Evolutionary conservation across 2,797 vertebrate species (phyloP), one percentile per base, ranked within the genome.

Genomic region (Megalops cyprinoides): DNA sequence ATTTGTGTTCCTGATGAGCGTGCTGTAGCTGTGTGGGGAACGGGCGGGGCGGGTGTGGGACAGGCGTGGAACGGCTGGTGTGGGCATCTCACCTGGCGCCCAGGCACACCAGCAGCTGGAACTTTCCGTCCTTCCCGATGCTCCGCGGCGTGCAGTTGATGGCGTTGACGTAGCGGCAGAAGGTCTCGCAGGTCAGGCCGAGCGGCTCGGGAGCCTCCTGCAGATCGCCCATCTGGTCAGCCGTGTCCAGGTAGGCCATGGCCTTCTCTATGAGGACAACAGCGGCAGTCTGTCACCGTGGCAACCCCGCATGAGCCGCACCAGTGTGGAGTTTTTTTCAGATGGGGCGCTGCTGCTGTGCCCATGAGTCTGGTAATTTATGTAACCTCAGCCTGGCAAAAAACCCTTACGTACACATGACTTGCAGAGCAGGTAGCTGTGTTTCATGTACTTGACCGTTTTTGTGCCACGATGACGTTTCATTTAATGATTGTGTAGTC

Each of bases 61-160:
- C n/a, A n/a, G n/a, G n/a, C n/a, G n/a, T n/a, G n/a, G n/a, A n/a
- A n/a, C n/a, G n/a, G n/a, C n/a, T n/a, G n/a, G n/a, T n/a, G n/a
- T n/a, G n/a, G 8, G 0, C 4, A 31, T 0, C 85, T 91, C 76
- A 99, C 98, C 98, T 95, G 69, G 97, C 94, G 82, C 97, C 98
- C 10, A 99, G 91, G 91, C 98, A 99, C 87, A 99, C 93, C 4
- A 99, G 92, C 81, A 99, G 95, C 89, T 99, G 98, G 92, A 99
- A 98, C 87, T 99, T 99, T 51, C 98, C 98, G 0, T 99, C 98
- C 88, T 99, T 99, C 18, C 98, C 98, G 1, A 99, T 98, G 90
- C 92, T 98, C 83, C 98, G 92, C 28, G 96, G 95, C 1, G 97
- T 96, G 1, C 93, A 93, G 73, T 97, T 98, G 85, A 99, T 96